These are phyloP conservation scores for Petrolisthes cinctipes DNA, from an alignment of 2,888 invertebrate species.

Conservation along the genomic window DNA sequence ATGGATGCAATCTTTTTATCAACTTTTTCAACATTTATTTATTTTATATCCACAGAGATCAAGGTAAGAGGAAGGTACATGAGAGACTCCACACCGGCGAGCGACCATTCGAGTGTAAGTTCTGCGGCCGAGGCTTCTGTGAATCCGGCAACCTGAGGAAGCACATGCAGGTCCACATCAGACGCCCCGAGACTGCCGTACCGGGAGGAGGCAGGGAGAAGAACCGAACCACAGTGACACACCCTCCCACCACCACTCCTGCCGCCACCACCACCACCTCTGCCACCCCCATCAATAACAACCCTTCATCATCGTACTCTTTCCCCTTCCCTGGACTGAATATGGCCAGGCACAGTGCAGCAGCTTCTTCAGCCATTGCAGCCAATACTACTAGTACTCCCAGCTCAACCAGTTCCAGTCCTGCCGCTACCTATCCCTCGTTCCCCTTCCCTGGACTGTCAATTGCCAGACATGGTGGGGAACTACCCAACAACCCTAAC, in stretches of 20 bases:
- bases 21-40: neutral
- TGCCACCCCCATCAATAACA: neutral
- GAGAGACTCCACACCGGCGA: constrained; percentile 61
- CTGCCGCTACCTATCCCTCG: neutral
- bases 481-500: neutral
- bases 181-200: constrained; percentile 13
- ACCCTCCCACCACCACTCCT: neutral
- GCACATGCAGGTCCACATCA: constrained; percentile 61
- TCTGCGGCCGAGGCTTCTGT: constrained; percentile 64
- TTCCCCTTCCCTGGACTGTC: constrained; percentile 11
- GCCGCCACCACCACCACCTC: neutral
- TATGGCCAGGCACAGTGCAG: neutral
- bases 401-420: neutral
- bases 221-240: neutral
- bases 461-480: neutral
- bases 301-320: neutral
- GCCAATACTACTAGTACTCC: neutral
- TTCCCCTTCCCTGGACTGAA: neutral
- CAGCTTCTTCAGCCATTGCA: neutral
- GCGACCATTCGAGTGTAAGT: constrained; percentile 61
- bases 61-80: constrained; percentile 56
- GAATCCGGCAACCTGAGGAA: constrained; percentile 64
- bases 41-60: constrained; percentile 39
- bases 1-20: too few relatives aligned
- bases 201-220: neutral